Evolutionary conservation across 35 echinoderm and acorn worm species (phyloP), one percentile per base, ranked within the genome.

Genomic region (Patiria miniata): DNA sequence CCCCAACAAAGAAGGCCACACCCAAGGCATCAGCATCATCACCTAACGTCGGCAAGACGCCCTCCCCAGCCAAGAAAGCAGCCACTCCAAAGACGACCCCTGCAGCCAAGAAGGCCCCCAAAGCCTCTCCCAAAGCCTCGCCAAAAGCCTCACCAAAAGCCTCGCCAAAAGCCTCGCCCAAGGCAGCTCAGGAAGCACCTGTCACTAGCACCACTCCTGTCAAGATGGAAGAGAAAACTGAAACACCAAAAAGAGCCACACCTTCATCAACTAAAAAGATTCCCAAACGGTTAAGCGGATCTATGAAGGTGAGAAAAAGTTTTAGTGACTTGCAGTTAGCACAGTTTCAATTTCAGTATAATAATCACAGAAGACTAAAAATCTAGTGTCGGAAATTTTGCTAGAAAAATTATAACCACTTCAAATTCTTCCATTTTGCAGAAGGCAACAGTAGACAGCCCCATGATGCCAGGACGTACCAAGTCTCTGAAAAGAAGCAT

Each of bases 401-500:
- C 42, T 47, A 4, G 42, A 47, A 47, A 47, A 4, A 4, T 47
- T 47, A 73, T 5, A 6, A 73, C 61, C 22, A 26, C 17, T 73
- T 29, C 22, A 5, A 73, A 4, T 18, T 76, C 23, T 77, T 57
- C 81, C 15, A 69, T 51, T 77, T 42, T 57, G 68, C 69, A 99
- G 96, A 88, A 90, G 58, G 86, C 89, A 40, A 86, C 89, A 9
- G 86, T 94, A 56, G 96, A 93, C 39, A 99, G 96, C 47, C 96
- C 96, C n/a, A 90, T 92, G 39, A 90, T 92, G 16, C 96, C 90
- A 47, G 51, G 79, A 17, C 10, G 65, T 32, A 77, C 89, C 21
- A 92, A 93, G 7, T 84, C 88, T 56, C 87, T 99, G 79, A 99
- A 99, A 82, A 95, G 85, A 36, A 86, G 85, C 57, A 99, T 99